Base-by-base conservation (phyloP, 2,888 invertebrate genomes). In the Nomada ferruginata region DNA sequence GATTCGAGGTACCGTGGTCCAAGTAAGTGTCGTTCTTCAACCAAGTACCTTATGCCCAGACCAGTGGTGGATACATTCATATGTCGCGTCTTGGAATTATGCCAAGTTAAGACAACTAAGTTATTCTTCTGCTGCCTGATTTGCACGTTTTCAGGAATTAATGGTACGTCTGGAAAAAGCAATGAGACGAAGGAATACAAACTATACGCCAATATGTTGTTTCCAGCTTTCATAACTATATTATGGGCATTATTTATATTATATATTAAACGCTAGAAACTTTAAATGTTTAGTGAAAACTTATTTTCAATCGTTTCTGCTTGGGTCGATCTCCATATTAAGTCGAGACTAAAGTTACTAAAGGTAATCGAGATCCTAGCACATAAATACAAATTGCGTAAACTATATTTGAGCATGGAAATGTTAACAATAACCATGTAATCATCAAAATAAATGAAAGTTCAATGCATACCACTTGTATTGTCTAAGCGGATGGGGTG, bases 1-100 rank as follows among this genome's bases (percentile, higher is more conserved):
- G 95, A 94, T 80, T 96, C 95, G 63, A 95, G 94, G 88, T 96
- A 97, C 70, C 96, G 94, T 0, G 95, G 95, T 0, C 97, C 97
- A 15, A 96, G 94, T 87, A 96, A 96, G 85, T 96, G 96, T 72
- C 97, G 95, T 86, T 96, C 96, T 92, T 97, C 96, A 2, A 97
- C 93, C 23, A 96, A 92, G 88, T 95, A 96, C 47, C 96, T 91
- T 0, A 95, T 52, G 10, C 73, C 76, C 0, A 73, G 60, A 0
- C 69, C 60, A 2, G 13, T 42, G 2, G 10, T 13, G 13, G 84
- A 74, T 23, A 42, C 59, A 15, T 84, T 83, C 0, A 15, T 11
- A 18, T 26, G 42, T 2, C 47, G 44, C 2, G 36, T 1, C 10
- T 63, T 74, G 0, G 77, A 61, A 20, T 77, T 76, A 0, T 77